Percentiles rank a stretch among this genome's conserved stretches.
Evolutionary conservation across 2,797 vertebrate species (phyloP).

Genomic region (Diplodus puntazzo): DNA sequence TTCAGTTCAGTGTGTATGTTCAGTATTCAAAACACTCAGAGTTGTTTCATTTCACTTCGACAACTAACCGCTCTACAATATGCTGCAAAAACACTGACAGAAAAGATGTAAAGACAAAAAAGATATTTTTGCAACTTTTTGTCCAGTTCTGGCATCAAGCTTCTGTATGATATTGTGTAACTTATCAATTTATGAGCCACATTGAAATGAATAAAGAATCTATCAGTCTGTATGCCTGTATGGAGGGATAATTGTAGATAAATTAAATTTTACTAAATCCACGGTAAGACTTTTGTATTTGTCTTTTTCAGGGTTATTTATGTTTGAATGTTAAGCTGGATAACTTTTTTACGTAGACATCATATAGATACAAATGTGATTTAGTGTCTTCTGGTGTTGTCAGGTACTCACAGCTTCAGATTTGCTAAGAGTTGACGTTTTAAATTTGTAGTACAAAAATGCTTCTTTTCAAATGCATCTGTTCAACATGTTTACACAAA

Average conservation of each 20-base stretch:
- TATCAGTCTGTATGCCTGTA: conserved; percentile 75
- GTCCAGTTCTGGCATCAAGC: conserved; percentile 78
- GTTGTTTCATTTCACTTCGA: conserved; percentile 35
- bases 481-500: too few species aligned
- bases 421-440: too few species aligned
- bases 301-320: conserved; percentile 9
- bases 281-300: conserved; percentile 18
- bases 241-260: conserved; percentile 78
- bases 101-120: conserved; percentile 72
- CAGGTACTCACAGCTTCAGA: neutral
- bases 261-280: conserved; percentile 81
- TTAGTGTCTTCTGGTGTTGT: neutral
- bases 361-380: neutral
- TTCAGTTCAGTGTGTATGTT: conserved; percentile 27
- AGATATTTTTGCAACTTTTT: conserved; percentile 82
- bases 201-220: conserved; percentile 86
- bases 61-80: conserved; percentile 70
- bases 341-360: too few species aligned
- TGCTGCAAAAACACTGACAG: conserved; percentile 81
- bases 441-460: too few species aligned
- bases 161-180: conserved; percentile 89
- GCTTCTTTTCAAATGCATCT: too few species aligned
- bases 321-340: neutral
- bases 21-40: conserved; percentile 35
- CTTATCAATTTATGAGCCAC: conserved; percentile 92